Evolutionary conservation across 2,113 vertebrate genomes (phyloP), one percentile per base, ranked within the genome.

Genomic region (Balaenoptera acutorostrata): DNA sequence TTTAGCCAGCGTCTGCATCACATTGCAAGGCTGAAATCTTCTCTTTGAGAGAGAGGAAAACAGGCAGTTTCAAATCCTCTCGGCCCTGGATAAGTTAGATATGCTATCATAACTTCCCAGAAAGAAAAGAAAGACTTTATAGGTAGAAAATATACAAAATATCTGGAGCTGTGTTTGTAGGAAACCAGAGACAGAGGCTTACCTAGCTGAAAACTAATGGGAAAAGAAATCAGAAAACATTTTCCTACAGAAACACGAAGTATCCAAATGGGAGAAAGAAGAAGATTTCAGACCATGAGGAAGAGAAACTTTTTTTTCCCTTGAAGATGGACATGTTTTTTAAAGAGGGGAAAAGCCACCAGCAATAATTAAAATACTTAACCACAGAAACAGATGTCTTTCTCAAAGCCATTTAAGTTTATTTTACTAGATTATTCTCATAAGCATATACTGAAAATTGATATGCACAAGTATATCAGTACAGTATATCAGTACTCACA

Each of bases 311-410:
- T n/a, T 41, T 33, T 29, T 64, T 9, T 4, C 1, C 36, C 52
- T 36, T 2, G n/a, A 85, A 61, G 66, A 41, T 11, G 57, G 18
- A 75, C 5, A 5, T 25, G 20, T 31, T 13, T 88, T 74, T 84
- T 90, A n/a, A 88, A 88, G 44, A 82, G 11, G 8, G 25, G 7
- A 2, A 57, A 69, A 69, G 39, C n/a, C 63, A 77, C 44, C 69
- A 36, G 33, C 29, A 66, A 29, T 29, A 17, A 27, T 63, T 96
- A 78, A 66, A 88, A 84, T 59, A 61, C 52, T 61, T 90, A 96
- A 89, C 33, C 44, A 71, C n/a, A 17, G 33, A 84, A 75, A 93
- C 44, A 84, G 3, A 55, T 4, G 33, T 81, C 87, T 88, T 93
- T 64, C 85, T 55, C 23, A 75, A 88, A 68, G 25, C 27, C 72